Percentiles rank a stretch among this genome's conserved stretches.
These are phyloP conservation scores for Vanacampus margaritifer DNA, from an alignment of 2,113 vertebrate genomes.

Conservation along the genomic window DNA sequence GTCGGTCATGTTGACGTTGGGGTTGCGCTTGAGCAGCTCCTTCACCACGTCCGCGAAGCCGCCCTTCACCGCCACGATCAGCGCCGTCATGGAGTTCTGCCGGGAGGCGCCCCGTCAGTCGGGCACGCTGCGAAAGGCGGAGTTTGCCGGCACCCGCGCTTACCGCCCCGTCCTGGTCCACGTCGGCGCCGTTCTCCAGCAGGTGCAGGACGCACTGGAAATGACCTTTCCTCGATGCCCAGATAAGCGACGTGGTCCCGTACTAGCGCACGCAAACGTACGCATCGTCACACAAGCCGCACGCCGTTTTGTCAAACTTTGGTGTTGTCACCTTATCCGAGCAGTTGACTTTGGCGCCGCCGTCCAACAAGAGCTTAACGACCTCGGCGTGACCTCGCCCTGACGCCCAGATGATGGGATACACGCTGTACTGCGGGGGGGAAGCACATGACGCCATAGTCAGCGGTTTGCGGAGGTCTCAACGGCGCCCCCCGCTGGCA, in stretches of 20 bases:
- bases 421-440: slow-evolving; percentile 90
- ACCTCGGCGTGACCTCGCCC: slow-evolving; percentile 89
- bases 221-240: slow-evolving; percentile 94
- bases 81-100: slow-evolving; percentile 97
- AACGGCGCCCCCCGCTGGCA: background rate
- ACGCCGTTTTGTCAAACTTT: background rate
- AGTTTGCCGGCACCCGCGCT: slow-evolving; percentile 23
- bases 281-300: background rate
- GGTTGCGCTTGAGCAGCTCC: slow-evolving; percentile 93
- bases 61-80: slow-evolving; percentile 92
- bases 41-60: slow-evolving; percentile 93
- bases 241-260: slow-evolving; percentile 93
- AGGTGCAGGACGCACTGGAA: slow-evolving; percentile 89
- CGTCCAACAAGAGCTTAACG: slow-evolving; percentile 82
- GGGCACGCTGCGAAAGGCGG: background rate
- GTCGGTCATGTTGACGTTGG: slow-evolving; percentile 95
- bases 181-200: slow-evolving; percentile 91
- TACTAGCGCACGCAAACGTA: slow-evolving; percentile 69
- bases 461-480: too few relatives aligned
- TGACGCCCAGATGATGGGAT: slow-evolving; percentile 96
- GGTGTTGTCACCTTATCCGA: slow-evolving; percentile 85
- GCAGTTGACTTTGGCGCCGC: slow-evolving; percentile 96
- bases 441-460: too few relatives aligned
- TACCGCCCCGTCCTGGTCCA: slow-evolving; percentile 98
- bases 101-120: background rate